phyloP scores from a whole-genome alignment of 2,888 invertebrate genomes.

The Fabriciana adippe region DNA sequence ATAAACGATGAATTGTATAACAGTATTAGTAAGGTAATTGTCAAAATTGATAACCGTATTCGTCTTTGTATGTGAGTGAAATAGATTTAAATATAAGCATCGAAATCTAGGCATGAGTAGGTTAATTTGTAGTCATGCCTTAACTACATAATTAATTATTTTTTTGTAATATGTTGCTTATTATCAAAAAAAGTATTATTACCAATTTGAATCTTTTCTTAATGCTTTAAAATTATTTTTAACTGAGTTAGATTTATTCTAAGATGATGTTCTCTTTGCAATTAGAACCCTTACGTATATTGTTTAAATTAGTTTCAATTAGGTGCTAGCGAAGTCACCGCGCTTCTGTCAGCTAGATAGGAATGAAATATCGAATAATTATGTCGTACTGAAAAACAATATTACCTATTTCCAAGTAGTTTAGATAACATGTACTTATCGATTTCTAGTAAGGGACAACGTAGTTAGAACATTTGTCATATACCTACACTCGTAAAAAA shows the following conservation, averaged over 20 bases:
- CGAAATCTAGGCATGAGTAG: constrained; percentile 38
- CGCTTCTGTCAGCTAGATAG: constrained; percentile 28
- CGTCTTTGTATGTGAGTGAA: constrained; percentile 46
- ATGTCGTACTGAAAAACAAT: constrained; percentile 25
- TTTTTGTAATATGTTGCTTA: constrained; percentile 8
- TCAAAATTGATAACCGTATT: constrained; percentile 45
- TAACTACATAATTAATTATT: constrained; percentile 15
- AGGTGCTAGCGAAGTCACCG: constrained; percentile 17
- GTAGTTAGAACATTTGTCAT: constrained; percentile 21
- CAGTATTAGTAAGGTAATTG: constrained; percentile 44
- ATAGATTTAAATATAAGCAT: constrained; percentile 39
- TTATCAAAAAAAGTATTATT: background rate
- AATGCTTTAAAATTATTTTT: background rate
- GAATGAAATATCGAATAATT: constrained; percentile 31
- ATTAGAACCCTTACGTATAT: constrained; percentile 2
- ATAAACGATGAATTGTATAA: constrained; percentile 48
- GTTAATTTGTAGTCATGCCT: constrained; percentile 21
- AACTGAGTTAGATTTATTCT: background rate
- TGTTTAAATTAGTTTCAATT: constrained; percentile 9
- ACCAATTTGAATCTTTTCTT: constrained; percentile 2
- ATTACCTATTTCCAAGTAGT: constrained; percentile 20
- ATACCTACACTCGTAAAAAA: background rate
- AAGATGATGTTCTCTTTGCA: background rate
- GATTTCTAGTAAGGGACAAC: constrained; percentile 17
- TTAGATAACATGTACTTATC: constrained; percentile 23